Base-by-base conservation (phyloP, 2,888 invertebrate genomes). In the Rhagium mordax region DNA sequence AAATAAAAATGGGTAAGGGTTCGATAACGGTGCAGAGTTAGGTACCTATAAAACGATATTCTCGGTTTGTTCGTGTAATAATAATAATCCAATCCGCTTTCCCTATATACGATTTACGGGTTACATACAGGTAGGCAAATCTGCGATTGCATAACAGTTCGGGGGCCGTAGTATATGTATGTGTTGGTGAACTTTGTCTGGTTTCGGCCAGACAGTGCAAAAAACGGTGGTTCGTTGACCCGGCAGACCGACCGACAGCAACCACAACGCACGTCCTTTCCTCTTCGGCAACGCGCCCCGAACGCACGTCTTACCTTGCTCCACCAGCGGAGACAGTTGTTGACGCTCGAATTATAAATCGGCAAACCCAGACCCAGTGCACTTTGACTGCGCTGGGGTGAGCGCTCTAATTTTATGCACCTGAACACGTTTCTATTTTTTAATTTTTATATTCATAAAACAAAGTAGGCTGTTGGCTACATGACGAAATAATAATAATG, bases 201-300 rank as follows among this genome's bases (percentile, higher is more conserved):
- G 72, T 74, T 77, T 75, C 65, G 69, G 79, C 79, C 81, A 81
- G 81, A 81, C 81, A 76, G 75, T 77, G 78, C 80, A 78, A 81
- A 81, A 80, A 81, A 80, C 78, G 71, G 57, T 65, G 60, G 78
- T 75, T 73, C 75, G 74, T 70, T 70, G 78, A 78, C 74, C 72
- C 70, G 69, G 62, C 70, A 33, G 71, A 66, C 71, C 65, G 72
- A 69, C 74, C 65, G 72, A 69, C 74, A 53, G 41, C 55, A 53
- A 55, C 29, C 66, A 47, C 55, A 53, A 33, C 66, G 70, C 69
- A 57, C 57, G 65, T 65, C 65, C 49, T 62, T 49, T 62, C 62
- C 62, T 5, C 49, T 18, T 13, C 20, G 48, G 47, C 47, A 21
- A 18, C 15, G 16, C 41, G 47, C 41, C 33, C 55, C 55, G 20